Conservation (phyloP, 2,113 vertebrate species). For the Nothoprocta perdicaria region DNA sequence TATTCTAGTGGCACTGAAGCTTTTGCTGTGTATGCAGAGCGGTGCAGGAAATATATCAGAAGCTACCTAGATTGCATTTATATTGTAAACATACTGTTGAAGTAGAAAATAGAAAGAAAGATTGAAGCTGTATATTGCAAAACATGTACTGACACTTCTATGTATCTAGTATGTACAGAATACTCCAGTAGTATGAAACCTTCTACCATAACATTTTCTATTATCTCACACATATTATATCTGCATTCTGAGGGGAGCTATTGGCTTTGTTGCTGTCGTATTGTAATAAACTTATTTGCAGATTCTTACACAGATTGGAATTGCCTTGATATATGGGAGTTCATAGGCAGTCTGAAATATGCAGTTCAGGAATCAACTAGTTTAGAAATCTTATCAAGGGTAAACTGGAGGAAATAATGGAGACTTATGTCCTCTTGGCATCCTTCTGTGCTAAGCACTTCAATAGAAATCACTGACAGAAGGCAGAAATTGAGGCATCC, state of each 20-base stretch:
- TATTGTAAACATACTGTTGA: neutral
- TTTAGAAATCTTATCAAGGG: neutral
- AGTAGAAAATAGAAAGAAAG: neutral
- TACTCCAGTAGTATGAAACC: rapidly evolving
- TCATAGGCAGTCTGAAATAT: neutral
- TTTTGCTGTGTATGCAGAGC: neutral
- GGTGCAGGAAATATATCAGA: neutral
- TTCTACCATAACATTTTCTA: neutral
- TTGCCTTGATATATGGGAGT: neutral
- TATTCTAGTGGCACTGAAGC: neutral
- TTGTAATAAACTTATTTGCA: neutral
- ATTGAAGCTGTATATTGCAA: neutral
- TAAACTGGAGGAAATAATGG: neutral
- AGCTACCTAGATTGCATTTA: neutral
- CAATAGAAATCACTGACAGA: neutral
- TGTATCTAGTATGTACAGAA: rapidly evolving
- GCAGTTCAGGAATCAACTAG: neutral
- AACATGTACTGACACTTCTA: neutral
- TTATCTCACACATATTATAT: rapidly evolving
- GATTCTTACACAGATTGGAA: neutral
- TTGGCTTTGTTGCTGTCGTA: neutral
- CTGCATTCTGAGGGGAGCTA: neutral
- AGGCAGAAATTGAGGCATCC: neutral
- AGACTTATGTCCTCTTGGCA: neutral
- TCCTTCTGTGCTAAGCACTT: neutral